Percentiles rank a stretch among this genome's conserved stretches.
These are phyloP conservation scores for Oreochromis grahami DNA, from an alignment of 2,797 vertebrate species.

Conservation along the genomic window DNA sequence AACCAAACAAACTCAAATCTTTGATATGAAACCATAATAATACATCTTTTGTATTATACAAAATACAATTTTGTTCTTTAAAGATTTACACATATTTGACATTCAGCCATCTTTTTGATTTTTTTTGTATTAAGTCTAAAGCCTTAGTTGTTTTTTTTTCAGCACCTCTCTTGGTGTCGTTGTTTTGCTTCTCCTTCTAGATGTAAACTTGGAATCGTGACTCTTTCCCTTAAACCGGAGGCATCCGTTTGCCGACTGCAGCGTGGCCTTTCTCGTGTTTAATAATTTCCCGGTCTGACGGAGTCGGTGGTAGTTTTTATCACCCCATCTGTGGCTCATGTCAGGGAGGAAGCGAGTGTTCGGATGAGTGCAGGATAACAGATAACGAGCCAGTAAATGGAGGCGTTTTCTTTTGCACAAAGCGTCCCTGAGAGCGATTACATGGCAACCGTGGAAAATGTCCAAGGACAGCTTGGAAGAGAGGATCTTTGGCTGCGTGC, in stretches of 20 bases:
- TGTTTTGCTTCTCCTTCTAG: not conserved
- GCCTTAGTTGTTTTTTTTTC: not conserved
- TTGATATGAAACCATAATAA: not conserved
- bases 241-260: not conserved
- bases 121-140: not conserved
- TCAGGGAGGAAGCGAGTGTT: conserved; percentile 3
- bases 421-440: conserved; percentile 36
- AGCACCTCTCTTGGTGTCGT: not conserved
- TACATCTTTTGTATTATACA: too few species aligned
- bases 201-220: not conserved
- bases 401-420: conserved; percentile 32
- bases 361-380: conserved; percentile 12
- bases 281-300: not conserved
- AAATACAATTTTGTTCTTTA: not conserved
- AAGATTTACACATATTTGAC: not conserved
- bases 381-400: conserved; percentile 17
- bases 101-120: not conserved
- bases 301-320: not conserved
- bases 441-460: conserved; percentile 29
- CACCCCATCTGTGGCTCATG: conserved; percentile 13
- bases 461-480: conserved; percentile 45
- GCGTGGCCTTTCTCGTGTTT: not conserved
- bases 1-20: not conserved
- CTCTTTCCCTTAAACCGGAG: not conserved
- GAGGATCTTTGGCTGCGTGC: conserved; percentile 8